These are phyloP conservation scores for Euborellia annulipes DNA, from an alignment of 1,140 invertebrate genomes.

Conservation along the genomic window DNA sequence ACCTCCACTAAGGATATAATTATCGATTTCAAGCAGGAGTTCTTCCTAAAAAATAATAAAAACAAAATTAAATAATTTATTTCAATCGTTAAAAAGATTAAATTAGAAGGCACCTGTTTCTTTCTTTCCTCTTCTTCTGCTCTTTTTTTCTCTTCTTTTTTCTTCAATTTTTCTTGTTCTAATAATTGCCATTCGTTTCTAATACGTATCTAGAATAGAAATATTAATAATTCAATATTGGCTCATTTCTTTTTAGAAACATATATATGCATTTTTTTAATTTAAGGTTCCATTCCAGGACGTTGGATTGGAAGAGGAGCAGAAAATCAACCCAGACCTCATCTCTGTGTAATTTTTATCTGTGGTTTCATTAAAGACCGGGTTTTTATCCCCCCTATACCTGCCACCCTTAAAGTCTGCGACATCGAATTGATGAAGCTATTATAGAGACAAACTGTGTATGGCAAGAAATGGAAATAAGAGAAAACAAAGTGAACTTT, in stretches of 20 bases:
- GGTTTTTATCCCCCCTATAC: too few species aligned
- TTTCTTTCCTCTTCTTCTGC: slow-evolving; percentile 19
- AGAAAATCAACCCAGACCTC: too few species aligned
- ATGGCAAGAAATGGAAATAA: too few species aligned
- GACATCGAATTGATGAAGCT: too few species aligned
- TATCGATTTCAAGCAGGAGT: slow-evolving; percentile 34
- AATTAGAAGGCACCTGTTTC: slow-evolving; percentile 4
- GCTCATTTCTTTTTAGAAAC: not conserved
- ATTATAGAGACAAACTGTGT: too few species aligned
- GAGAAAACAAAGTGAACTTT: too few species aligned
- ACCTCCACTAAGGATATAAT: slow-evolving; percentile 39
- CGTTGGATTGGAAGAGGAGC: too few species aligned
- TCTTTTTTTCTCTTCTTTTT: slow-evolving; percentile 22
- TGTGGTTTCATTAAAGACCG: too few species aligned
- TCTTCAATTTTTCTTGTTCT: slow-evolving; percentile 22
- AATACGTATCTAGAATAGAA: slow-evolving; percentile 25
- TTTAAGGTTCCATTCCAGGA: too few species aligned
- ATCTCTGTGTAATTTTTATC: too few species aligned
- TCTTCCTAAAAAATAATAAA: slow-evolving; percentile 19
- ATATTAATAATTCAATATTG: not conserved
- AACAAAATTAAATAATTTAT: not conserved
- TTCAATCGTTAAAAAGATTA: not conserved
- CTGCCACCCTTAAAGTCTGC: too few species aligned
- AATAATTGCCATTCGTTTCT: slow-evolving; percentile 24
- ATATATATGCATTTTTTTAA: too few species aligned